Percentiles rank a stretch among this genome's conserved stretches.
These are phyloP conservation scores for Sparidentex hasta DNA, from an alignment of 2,797 vertebrate species.

Conservation along the genomic window DNA sequence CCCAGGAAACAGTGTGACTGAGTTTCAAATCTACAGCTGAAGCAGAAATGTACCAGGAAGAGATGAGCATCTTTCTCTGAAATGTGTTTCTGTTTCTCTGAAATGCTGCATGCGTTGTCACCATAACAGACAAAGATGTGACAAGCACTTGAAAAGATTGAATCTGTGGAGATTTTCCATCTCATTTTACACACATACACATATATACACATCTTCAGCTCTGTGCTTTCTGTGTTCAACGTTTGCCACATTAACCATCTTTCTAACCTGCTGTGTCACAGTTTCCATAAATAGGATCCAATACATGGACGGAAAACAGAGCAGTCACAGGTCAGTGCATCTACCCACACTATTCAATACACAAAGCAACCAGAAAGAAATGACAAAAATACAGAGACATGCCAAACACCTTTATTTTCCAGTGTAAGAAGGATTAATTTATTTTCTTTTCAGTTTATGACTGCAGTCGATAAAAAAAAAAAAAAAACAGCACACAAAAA, in stretches of 20 bases:
- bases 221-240: neutral
- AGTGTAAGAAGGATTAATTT: constrained; percentile 57
- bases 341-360: neutral
- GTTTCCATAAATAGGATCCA: constrained; percentile 14
- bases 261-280: neutral
- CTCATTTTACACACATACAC: too few relatives aligned
- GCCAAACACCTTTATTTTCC: constrained; percentile 66
- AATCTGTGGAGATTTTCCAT: too few relatives aligned
- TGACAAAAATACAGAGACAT: constrained; percentile 26
- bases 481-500: constrained; percentile 41
- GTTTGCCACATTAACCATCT: neutral
- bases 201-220: too few relatives aligned
- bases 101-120: neutral
- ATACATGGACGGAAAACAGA: neutral
- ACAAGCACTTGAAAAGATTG: neutral
- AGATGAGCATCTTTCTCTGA: constrained; percentile 4
- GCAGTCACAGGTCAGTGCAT: neutral
- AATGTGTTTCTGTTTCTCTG: too few relatives aligned
- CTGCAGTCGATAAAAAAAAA: constrained; percentile 30
- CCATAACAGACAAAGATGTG: neutral
- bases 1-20: neutral
- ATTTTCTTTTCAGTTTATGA: constrained; percentile 38
- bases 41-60: neutral
- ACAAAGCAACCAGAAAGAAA: constrained; percentile 6
- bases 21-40: neutral